Evolutionary conservation across 2,113 vertebrate genomes (phyloP).

Genomic region (Fulmarus glacialis): DNA sequence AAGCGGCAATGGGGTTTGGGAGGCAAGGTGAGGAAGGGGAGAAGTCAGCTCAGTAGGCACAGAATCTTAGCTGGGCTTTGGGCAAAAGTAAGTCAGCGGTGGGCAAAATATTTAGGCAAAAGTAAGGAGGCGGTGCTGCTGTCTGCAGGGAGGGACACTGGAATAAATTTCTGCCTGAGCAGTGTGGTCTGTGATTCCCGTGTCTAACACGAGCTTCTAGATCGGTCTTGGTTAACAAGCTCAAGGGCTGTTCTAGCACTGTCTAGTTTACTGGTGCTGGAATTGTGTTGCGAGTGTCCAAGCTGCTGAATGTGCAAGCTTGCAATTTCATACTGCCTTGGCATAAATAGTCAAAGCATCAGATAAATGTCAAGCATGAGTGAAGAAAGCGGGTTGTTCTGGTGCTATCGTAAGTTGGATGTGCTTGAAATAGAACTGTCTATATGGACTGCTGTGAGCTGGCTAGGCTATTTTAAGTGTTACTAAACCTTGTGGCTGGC

Average conservation of each 20-base stretch:
- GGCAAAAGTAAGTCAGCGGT: not conserved
- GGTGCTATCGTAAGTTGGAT: conserved; percentile 14
- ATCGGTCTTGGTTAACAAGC: fast-evolving
- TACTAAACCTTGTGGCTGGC: conserved; percentile 41
- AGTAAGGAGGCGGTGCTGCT: not conserved
- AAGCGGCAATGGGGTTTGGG: not conserved
- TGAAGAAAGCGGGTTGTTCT: conserved; percentile 21
- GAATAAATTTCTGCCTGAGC: not conserved
- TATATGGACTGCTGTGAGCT: conserved; percentile 38
- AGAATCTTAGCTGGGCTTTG: not conserved
- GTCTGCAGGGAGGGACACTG: fast-evolving
- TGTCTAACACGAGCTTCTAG: not conserved
- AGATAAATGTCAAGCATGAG: conserved; percentile 50
- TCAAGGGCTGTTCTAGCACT: not conserved
- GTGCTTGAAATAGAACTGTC: conserved; percentile 64
- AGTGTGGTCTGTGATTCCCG: fast-evolving
- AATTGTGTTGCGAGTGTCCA: not conserved
- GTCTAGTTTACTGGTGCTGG: not conserved
- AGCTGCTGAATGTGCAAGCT: conserved; percentile 42
- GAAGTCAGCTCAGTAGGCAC: not conserved
- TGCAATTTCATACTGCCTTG: not conserved
- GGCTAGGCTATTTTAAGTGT: conserved; percentile 63
- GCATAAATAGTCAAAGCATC: conserved; percentile 28
- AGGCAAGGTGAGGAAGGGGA: not conserved
- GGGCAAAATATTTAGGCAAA: not conserved